Evolutionary conservation across 2,888 invertebrate species (phyloP).

Genomic region (Eupithecia subfuscata): DNA sequence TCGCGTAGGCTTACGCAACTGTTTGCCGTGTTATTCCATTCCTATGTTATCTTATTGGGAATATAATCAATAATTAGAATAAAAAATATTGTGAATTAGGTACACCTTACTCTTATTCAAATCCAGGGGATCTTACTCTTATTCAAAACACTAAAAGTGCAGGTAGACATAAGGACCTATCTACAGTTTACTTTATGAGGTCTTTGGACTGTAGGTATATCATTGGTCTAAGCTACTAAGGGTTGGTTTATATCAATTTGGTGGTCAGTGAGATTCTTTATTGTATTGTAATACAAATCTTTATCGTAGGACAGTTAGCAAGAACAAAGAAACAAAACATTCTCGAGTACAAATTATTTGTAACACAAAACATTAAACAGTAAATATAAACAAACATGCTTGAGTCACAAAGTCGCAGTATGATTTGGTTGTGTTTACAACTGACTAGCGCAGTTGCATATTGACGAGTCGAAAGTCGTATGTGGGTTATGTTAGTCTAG

Average conservation of each 20-base stretch:
- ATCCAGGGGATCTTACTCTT: neutral
- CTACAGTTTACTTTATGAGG: neutral
- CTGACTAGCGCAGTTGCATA: neutral
- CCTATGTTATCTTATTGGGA: neutral
- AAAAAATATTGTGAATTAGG: too few species aligned
- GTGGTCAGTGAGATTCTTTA: too few species aligned
- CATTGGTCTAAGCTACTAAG: too few species aligned
- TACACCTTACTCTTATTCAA: neutral
- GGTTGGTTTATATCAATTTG: too few species aligned
- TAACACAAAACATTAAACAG: neutral
- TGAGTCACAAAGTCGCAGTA: neutral
- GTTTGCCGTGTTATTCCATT: neutral
- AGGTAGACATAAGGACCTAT: neutral
- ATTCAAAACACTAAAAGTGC: neutral
- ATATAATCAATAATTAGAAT: neutral
- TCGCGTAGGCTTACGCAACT: conserved; percentile 9
- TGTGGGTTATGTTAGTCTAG: too few species aligned
- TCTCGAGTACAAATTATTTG: neutral
- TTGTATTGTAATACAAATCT: too few species aligned
- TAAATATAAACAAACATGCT: neutral
- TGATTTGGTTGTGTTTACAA: neutral
- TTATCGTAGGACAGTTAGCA: neutral
- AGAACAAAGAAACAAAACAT: neutral
- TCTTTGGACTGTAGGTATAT: neutral
- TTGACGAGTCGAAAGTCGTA: too few species aligned